Percentiles rank a stretch among this genome's conserved stretches.
Evolutionary conservation across 1,140 invertebrate genomes (phyloP).

Genomic region (Penaeus indicus): DNA sequence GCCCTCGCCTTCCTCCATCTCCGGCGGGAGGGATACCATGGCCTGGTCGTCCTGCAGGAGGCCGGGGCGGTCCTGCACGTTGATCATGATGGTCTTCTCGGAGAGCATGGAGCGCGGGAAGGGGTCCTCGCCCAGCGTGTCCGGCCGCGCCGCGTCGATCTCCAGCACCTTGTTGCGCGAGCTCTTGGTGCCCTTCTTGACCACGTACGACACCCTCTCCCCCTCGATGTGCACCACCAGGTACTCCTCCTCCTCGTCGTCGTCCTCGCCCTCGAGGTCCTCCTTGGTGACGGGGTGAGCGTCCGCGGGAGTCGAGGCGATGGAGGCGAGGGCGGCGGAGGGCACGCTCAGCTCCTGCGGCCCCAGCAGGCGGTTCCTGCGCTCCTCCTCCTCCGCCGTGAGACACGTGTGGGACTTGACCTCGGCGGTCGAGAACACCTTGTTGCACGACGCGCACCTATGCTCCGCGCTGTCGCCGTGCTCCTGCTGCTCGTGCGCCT

Average conservation of each 20-base stretch:
- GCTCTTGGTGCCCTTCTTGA: slow-evolving; percentile 44
- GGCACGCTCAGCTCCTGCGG: not conserved
- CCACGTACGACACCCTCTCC: slow-evolving; percentile 50
- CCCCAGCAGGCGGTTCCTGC: not conserved
- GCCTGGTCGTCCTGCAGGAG: slow-evolving; percentile 7
- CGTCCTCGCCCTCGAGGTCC: slow-evolving; percentile 8
- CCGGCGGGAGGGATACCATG: not conserved
- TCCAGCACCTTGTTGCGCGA: slow-evolving; percentile 37
- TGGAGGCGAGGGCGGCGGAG: not conserved
- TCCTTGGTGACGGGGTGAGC: not conserved
- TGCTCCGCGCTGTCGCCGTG: slow-evolving; percentile 44
- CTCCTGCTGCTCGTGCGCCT: slow-evolving; percentile 68
- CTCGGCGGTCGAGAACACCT: slow-evolving; percentile 38
- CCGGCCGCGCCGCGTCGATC: slow-evolving; percentile 26
- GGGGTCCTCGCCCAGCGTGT: not conserved
- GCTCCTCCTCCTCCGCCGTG: slow-evolving; percentile 38
- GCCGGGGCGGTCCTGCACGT: slow-evolving; percentile 38
- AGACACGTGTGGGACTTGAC: slow-evolving; percentile 52
- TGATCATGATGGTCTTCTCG: slow-evolving; percentile 57
- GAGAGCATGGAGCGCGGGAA: slow-evolving; percentile 8
- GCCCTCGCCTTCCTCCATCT: not conserved
- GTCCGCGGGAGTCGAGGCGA: not conserved
- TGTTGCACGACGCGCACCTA: slow-evolving; percentile 52
- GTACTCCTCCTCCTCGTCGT: slow-evolving; percentile 55
- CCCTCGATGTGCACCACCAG: slow-evolving; percentile 55